phyloP scores from a whole-genome alignment of 1,140 invertebrate species.

The Helicoverpa zea region DNA sequence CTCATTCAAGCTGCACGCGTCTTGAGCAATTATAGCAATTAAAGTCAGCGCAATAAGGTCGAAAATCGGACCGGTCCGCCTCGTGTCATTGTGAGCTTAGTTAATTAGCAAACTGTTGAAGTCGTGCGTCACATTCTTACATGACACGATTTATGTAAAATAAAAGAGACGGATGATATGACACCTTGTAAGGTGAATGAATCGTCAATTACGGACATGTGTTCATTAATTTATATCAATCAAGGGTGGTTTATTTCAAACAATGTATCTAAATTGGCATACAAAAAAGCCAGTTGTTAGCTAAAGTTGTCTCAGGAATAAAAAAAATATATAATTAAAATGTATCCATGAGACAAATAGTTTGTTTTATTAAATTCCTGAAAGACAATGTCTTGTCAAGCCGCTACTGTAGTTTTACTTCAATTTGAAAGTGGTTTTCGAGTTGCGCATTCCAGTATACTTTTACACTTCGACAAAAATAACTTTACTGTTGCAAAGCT shows the following conservation, averaged over 20 bases:
- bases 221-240: conserved; percentile 39
- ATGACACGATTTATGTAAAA: conserved; percentile 50
- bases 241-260: too few relatives aligned
- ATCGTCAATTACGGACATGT: conserved; percentile 60
- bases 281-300: not conserved
- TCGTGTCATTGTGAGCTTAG: conserved; percentile 69
- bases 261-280: too few relatives aligned
- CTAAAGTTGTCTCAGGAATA: too few relatives aligned
- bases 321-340: too few relatives aligned
- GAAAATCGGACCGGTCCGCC: conserved; percentile 56
- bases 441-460: conserved; percentile 50
- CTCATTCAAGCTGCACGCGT: conserved; percentile 63
- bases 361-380: conserved; percentile 6
- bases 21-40: conserved; percentile 59
- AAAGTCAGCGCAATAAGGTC: conserved; percentile 60
- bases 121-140: conserved; percentile 71
- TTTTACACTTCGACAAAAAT: conserved; percentile 55
- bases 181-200: conserved; percentile 71
- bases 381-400: conserved; percentile 23
- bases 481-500: conserved; percentile 52
- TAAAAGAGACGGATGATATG: conserved; percentile 63
- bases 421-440: conserved; percentile 54
- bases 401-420: not conserved
- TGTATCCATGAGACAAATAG: too few relatives aligned
- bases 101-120: conserved; percentile 80